Conservation (phyloP, 2,888 invertebrate species). For the Eupithecia insigniata region DNA sequence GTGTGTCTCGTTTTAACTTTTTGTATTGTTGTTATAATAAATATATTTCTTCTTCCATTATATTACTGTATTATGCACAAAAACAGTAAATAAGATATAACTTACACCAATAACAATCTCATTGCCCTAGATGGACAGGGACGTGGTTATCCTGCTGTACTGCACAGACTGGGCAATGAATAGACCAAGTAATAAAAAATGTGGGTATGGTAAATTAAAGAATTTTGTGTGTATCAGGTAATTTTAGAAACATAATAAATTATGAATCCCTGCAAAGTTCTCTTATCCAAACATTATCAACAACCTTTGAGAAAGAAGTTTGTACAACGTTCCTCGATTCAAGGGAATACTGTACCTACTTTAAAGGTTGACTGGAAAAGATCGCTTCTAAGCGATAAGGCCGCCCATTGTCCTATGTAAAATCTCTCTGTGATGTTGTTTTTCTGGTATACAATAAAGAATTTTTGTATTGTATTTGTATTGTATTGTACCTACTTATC, state of each 20-base stretch:
- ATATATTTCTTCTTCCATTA: no score
- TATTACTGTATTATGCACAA: no score
- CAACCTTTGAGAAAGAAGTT: constrained; percentile 27
- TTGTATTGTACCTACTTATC: constrained; percentile 51
- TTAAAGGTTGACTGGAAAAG: no score
- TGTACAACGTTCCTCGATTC: constrained; percentile 19
- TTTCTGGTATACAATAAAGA: no score
- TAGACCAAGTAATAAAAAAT: background rate
- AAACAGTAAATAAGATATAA: no score
- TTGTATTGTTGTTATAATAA: no score
- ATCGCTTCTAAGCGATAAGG: no score
- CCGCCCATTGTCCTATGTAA: no score
- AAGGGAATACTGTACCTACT: constrained; percentile 43
- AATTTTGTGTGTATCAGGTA: background rate
- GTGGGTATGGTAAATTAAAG: background rate
- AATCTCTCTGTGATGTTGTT: no score
- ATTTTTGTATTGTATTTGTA: no score
- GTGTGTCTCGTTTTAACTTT: no score
- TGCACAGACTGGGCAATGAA: background rate
- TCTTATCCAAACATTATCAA: constrained; percentile 16
- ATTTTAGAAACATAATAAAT: background rate
- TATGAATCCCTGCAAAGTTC: background rate
- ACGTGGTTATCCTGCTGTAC: background rate
- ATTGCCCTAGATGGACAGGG: background rate
- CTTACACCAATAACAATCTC: background rate